Evolutionary conservation across 1,140 invertebrate species (phyloP).

Genomic region (Drosophila lini): DNA sequence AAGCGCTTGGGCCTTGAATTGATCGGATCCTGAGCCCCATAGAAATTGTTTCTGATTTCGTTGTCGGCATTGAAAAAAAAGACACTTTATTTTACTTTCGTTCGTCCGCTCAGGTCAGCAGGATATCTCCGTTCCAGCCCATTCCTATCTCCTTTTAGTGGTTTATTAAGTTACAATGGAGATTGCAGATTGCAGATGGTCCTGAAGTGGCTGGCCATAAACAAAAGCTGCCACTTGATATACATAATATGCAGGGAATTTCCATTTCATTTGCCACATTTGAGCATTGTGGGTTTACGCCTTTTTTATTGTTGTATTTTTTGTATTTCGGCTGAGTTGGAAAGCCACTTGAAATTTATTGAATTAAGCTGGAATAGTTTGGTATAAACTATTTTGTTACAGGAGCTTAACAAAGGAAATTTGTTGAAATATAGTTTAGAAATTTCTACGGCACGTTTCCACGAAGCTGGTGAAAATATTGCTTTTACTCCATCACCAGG

Average conservation of each 20-base stretch:
- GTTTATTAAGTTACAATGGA: slow-evolving; percentile 47
- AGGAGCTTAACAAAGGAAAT: not conserved
- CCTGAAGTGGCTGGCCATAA: slow-evolving; percentile 37
- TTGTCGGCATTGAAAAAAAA: not conserved
- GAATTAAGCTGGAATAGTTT: slow-evolving; percentile 4
- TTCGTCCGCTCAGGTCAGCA: not conserved
- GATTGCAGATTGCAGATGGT: slow-evolving; percentile 32
- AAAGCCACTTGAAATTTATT: slow-evolving; percentile 16
- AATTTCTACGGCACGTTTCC: not conserved
- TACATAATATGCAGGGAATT: slow-evolving; percentile 27
- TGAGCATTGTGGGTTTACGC: slow-evolving; percentile 13
- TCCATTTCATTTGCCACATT: slow-evolving; percentile 31
- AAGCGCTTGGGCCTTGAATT: slow-evolving; percentile 33
- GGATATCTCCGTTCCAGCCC: not conserved
- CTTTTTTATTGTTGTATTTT: not conserved
- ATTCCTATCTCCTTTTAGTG: not conserved
- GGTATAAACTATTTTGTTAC: too few species aligned
- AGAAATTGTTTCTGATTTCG: slow-evolving; percentile 39
- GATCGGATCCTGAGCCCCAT: slow-evolving; percentile 37
- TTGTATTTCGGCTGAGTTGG: not conserved
- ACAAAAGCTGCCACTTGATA: slow-evolving; percentile 44
- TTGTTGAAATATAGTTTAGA: not conserved
- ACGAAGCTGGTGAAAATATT: not conserved
- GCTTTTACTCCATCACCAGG: not conserved
- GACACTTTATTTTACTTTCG: slow-evolving; percentile 17